A percentile compares a stretch with the other conserved stretches of the same genome.
Conservation (phyloP, 2,113 vertebrate species). For the Paedocypris sp. region DNA sequence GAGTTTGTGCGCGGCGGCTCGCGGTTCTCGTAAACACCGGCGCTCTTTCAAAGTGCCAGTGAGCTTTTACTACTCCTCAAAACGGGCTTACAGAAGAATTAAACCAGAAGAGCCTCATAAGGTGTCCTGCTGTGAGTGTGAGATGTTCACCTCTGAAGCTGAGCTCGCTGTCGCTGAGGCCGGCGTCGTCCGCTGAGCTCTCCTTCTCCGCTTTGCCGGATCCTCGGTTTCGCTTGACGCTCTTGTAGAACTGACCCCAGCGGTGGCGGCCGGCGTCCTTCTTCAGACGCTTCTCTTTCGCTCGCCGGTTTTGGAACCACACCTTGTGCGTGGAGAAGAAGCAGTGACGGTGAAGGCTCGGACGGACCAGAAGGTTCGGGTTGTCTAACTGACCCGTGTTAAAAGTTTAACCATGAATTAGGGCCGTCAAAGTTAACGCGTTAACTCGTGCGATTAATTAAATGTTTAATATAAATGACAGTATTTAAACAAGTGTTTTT, state of each 20-base stretch:
- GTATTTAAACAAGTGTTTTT: too few relatives aligned
- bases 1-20: slow-evolving; percentile 59
- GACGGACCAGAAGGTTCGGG: background rate
- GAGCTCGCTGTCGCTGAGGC: slow-evolving; percentile 94
- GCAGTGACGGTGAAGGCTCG: background rate
- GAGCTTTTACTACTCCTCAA: slow-evolving; percentile 53
- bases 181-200: slow-evolving; percentile 88
- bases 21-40: slow-evolving; percentile 57
- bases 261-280: slow-evolving; percentile 93
- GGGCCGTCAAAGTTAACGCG: too few relatives aligned
- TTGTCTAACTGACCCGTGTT: too few relatives aligned
- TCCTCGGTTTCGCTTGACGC: slow-evolving; percentile 79
- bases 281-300: slow-evolving; percentile 95
- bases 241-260: slow-evolving; percentile 98
- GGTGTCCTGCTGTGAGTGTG: too few relatives aligned
- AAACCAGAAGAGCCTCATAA: slow-evolving; percentile 39
- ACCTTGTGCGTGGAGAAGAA: slow-evolving; percentile 59
- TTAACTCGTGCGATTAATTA: too few relatives aligned
- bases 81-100: slow-evolving; percentile 46
- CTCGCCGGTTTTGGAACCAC: slow-evolving; percentile 96
- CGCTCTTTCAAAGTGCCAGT: slow-evolving; percentile 50
- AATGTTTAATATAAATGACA: too few relatives aligned
- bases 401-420: too few relatives aligned
- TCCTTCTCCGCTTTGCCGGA: slow-evolving; percentile 84
- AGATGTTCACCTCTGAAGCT: slow-evolving; percentile 81